Percentiles rank a stretch among this genome's conserved stretches.
These are phyloP conservation scores for Brachionus sp. DNA, from an alignment of 1,140 invertebrate genomes.

Conservation along the genomic window DNA sequence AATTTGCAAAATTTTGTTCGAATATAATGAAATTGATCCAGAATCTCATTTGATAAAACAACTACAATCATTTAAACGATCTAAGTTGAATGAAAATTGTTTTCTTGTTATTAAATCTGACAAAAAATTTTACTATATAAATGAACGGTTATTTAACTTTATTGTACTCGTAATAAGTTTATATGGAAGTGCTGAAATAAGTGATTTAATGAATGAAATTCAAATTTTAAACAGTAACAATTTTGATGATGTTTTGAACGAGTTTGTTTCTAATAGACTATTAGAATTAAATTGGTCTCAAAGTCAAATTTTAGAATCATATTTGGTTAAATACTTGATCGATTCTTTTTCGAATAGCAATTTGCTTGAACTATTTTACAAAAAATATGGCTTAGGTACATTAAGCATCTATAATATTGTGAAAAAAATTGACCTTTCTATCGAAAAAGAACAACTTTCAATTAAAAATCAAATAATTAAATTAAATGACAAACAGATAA, in stretches of 20 bases:
- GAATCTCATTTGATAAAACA: background rate
- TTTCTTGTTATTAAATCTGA: background rate
- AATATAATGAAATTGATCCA: background rate
- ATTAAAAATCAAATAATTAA: background rate
- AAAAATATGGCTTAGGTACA: background rate
- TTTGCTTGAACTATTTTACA: background rate
- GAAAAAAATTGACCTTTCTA: background rate
- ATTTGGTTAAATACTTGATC: background rate
- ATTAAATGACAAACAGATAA: background rate
- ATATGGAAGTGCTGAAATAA: background rate
- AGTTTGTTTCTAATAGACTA: background rate
- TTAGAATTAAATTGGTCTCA: background rate
- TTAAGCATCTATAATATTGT: background rate
- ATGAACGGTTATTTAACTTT: slow-evolving; percentile 32
- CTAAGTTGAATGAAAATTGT: background rate
- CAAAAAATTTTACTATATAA: background rate
- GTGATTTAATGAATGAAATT: background rate
- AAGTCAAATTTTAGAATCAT: background rate
- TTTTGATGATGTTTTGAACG: background rate
- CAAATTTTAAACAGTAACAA: background rate
- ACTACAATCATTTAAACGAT: background rate
- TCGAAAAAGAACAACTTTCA: background rate
- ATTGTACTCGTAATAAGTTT: background rate
- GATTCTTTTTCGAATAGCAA: background rate
- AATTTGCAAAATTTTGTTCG: background rate